phyloP scores from a whole-genome alignment of 1,140 invertebrate species.

The Drosophila obscura region DNA sequence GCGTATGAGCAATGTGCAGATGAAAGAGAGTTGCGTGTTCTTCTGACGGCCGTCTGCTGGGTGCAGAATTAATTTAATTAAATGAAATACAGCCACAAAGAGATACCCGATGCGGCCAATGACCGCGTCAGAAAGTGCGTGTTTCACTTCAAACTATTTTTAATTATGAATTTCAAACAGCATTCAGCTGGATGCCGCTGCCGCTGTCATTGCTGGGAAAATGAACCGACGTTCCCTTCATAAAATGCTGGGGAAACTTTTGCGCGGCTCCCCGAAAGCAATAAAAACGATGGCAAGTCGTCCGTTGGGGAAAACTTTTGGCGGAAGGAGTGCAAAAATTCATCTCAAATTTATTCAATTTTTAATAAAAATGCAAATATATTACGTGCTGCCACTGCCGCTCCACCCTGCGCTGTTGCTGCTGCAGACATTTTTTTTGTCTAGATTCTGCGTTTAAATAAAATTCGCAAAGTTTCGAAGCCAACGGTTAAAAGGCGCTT shows the following conservation, averaged over 20 bases:
- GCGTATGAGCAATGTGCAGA: constrained; percentile 51
- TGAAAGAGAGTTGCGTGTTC: constrained; percentile 17
- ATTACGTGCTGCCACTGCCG: constrained; percentile 34
- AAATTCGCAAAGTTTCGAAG: constrained; percentile 46
- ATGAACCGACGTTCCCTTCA: constrained; percentile 58
- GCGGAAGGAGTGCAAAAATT: constrained; percentile 32
- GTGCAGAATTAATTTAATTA: constrained; percentile 27
- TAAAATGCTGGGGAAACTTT: constrained; percentile 64
- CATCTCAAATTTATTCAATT: constrained; percentile 68
- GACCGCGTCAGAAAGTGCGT: constrained; percentile 2
- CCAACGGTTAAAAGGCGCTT: constrained; percentile 57
- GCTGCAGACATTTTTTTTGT: constrained; percentile 22
- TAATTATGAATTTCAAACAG: constrained; percentile 74
- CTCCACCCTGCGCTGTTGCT: constrained; percentile 6
- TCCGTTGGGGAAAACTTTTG: constrained; percentile 15
- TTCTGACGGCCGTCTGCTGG: background rate
- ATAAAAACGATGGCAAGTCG: constrained; percentile 57
- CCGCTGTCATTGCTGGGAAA: constrained; percentile 46
- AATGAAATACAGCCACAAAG: constrained; percentile 21
- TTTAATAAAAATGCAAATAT: constrained; percentile 79
- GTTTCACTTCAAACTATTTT: constrained; percentile 70
- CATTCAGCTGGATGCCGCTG: constrained; percentile 21
- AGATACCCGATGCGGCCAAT: background rate
- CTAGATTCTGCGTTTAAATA: constrained; percentile 15
- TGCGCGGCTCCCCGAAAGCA: constrained; percentile 39